Evolutionary conservation across 2,888 invertebrate species (phyloP).

Genomic region (Seira musarum): DNA sequence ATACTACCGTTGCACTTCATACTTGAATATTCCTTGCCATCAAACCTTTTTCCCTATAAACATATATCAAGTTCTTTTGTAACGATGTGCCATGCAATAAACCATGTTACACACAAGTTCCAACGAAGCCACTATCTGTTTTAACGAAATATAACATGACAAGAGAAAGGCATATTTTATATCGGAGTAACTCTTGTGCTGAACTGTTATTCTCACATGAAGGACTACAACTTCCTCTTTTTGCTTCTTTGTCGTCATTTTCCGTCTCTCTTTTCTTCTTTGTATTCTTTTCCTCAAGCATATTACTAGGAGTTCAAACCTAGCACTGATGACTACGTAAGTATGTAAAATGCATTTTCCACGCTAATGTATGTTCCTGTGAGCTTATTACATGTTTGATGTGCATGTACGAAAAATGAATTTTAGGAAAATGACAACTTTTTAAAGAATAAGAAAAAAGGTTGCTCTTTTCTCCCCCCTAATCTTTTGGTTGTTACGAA

Average conservation of each 20-base stretch:
- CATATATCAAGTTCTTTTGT: not conserved
- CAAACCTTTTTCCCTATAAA: not conserved
- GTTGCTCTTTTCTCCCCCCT: too few species aligned
- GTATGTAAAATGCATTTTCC: not conserved
- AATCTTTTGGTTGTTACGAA: too few species aligned
- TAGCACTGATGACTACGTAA: conserved; percentile 16
- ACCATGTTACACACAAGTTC: conserved; percentile 26
- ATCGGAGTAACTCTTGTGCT: too few species aligned
- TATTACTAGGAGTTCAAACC: not conserved
- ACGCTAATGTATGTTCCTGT: not conserved
- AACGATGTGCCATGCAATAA: conserved; percentile 53
- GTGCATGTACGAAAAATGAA: too few species aligned
- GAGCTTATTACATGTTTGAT: not conserved
- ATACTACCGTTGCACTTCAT: conserved; percentile 10
- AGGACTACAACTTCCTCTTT: conserved; percentile 51
- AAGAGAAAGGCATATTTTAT: conserved; percentile 53
- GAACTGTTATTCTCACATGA: conserved; percentile 57
- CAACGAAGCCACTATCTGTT: conserved; percentile 56
- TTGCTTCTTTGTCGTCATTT: not conserved
- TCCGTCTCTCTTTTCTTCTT: not conserved
- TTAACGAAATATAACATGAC: conserved; percentile 33
- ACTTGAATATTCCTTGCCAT: conserved; percentile 28
- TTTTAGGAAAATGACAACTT: not conserved
- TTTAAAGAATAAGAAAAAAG: not conserved
- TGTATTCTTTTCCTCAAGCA: not conserved